These are phyloP conservation scores for Pogonus chalceus DNA, from an alignment of 1,140 invertebrate genomes.

Conservation along the genomic window DNA sequence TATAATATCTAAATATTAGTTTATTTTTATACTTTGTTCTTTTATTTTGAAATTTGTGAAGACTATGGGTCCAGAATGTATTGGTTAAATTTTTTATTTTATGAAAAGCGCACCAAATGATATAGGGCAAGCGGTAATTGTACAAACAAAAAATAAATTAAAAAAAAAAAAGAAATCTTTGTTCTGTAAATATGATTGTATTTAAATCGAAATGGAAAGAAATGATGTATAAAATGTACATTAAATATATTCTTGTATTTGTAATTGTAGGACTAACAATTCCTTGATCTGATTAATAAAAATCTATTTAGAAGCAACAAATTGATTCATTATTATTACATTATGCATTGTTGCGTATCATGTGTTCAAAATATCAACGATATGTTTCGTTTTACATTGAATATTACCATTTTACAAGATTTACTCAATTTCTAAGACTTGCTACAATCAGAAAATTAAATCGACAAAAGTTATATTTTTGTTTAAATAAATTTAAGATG, in stretches of 20 bases:
- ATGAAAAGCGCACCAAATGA: background rate
- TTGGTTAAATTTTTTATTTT: background rate
- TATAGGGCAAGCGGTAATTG: background rate
- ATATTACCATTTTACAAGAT: no score
- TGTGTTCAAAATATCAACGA: constrained; percentile 1
- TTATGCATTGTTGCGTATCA: background rate
- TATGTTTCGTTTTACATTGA: no score
- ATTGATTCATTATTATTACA: constrained; percentile 1
- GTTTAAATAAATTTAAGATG: no score
- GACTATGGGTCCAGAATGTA: background rate
- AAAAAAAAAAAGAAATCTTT: background rate
- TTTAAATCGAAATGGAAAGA: constrained; percentile 3
- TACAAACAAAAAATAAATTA: background rate
- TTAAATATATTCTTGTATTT: constrained; percentile 8
- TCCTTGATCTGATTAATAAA: constrained; percentile 2
- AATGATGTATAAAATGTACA: background rate
- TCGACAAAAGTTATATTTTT: no score
- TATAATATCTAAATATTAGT: no score
- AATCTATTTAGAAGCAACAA: constrained; percentile 1
- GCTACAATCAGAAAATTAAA: no score
- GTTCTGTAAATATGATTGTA: constrained; percentile 3
- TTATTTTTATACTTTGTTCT: no score
- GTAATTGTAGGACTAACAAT: constrained; percentile 3
- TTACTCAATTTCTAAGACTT: no score
- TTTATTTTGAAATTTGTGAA: background rate